A percentile compares a stretch with the other conserved stretches of the same genome.
These are phyloP conservation scores for Hyles vespertilio DNA, from an alignment of 1,140 invertebrate genomes.

Conservation along the genomic window DNA sequence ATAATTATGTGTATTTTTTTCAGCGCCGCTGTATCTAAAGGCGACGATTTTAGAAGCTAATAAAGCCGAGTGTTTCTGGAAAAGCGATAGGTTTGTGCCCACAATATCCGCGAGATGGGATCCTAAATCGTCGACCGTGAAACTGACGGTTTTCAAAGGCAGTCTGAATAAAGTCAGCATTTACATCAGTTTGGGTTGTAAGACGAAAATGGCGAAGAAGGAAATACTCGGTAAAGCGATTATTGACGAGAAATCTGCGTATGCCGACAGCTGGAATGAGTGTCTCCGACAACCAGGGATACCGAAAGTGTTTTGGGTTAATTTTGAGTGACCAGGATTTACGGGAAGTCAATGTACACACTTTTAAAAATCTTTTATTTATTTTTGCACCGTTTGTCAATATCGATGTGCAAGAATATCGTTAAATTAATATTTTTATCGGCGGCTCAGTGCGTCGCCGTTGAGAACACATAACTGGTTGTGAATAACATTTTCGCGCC, in stretches of 20 bases:
- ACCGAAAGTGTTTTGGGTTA: constrained; percentile 69
- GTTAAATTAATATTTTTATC: no score
- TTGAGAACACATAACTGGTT: no score
- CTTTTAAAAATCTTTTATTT: no score
- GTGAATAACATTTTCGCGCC: no score
- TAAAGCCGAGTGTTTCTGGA: constrained; percentile 84
- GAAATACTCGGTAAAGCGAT: constrained; percentile 70
- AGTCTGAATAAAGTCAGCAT: constrained; percentile 68
- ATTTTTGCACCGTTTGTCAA: no score
- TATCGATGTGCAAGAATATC: no score
- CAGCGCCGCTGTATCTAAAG: constrained; percentile 83
- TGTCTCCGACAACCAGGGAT: constrained; percentile 61
- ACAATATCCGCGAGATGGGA: constrained; percentile 80
- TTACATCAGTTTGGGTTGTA: constrained; percentile 71
- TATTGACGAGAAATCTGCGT: constrained; percentile 62
- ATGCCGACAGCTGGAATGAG: constrained; percentile 63
- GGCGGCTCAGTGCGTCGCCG: no score
- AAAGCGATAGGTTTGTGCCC: constrained; percentile 83
- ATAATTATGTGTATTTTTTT: constrained; percentile 27
- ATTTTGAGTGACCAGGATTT: constrained; percentile 52
- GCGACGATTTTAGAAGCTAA: constrained; percentile 83
- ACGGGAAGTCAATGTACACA: no score
- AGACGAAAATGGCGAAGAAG: constrained; percentile 72
- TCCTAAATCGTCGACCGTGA: constrained; percentile 69
- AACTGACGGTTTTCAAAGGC: constrained; percentile 62